Evolutionary conservation across 2,113 vertebrate genomes (phyloP).

Genomic region (Xiphophorus couchianus): DNA sequence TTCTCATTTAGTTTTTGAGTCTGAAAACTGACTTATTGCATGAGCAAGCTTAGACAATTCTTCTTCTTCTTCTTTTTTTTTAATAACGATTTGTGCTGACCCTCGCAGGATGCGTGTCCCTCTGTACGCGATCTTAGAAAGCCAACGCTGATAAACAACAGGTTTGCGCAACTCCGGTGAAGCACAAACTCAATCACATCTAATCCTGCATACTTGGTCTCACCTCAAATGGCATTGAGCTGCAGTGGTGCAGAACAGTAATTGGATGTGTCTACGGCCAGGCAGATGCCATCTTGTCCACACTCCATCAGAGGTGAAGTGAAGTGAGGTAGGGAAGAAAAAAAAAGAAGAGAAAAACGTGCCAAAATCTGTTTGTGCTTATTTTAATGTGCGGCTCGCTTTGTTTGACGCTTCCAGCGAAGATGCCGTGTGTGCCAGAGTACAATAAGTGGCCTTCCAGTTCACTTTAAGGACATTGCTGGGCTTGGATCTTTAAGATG

Average conservation of each 20-base stretch:
- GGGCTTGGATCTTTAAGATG: neutral
- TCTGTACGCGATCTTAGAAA: too few species aligned
- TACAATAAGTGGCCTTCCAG: neutral
- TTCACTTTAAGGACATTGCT: neutral
- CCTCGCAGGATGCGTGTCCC: too few species aligned
- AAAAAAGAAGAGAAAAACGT: neutral
- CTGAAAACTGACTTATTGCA: too few species aligned
- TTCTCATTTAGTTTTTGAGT: too few species aligned
- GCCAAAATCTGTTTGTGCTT: constrained; percentile 8
- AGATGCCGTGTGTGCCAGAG: neutral
- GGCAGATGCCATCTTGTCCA: constrained; percentile 18
- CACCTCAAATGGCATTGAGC: neutral
- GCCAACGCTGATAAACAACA: too few species aligned
- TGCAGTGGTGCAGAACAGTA: constrained; percentile 32
- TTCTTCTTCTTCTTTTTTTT: too few species aligned
- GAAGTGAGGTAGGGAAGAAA: neutral
- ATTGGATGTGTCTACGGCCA: constrained; percentile 4
- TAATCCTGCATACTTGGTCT: neutral
- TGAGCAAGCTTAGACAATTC: too few species aligned
- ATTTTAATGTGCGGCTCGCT: neutral
- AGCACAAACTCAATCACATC: neutral
- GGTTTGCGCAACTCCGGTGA: neutral
- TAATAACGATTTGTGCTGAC: too few species aligned
- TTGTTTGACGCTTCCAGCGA: too few species aligned
- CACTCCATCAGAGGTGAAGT: neutral